A percentile compares a stretch with the other conserved stretches of the same genome.
Evolutionary conservation across 2,888 invertebrate genomes (phyloP).

Genomic region (Sisyra terminalis): DNA sequence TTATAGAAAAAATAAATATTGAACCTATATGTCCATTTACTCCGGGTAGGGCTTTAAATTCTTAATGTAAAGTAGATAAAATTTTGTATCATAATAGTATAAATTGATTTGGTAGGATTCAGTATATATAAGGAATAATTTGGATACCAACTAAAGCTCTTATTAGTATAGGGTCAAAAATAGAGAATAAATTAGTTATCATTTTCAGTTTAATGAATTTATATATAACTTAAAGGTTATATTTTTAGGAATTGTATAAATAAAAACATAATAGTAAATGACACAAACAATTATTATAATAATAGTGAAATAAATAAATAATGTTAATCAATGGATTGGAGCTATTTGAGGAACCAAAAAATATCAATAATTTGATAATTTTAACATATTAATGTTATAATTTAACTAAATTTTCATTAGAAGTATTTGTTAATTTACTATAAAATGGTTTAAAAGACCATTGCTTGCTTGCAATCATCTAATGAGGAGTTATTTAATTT

Average conservation of each 20-base stretch:
- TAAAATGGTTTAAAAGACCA: too few relatives aligned
- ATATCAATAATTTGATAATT: too few relatives aligned
- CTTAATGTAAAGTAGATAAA: slow-evolving; percentile 29
- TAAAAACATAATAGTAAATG: slow-evolving; percentile 33
- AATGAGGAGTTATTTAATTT: slow-evolving; percentile 32
- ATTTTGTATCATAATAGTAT: slow-evolving; percentile 32
- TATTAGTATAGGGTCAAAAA: slow-evolving; percentile 45
- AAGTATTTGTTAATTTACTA: too few relatives aligned
- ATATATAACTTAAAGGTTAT: slow-evolving; percentile 16
- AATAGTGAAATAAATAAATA: slow-evolving; percentile 25
- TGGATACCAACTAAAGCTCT: slow-evolving; percentile 34
- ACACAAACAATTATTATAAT: slow-evolving; percentile 33
- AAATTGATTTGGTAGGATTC: slow-evolving; percentile 35
- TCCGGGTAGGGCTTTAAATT: slow-evolving; percentile 39
- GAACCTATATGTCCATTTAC: slow-evolving; percentile 29
- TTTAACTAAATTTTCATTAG: too few relatives aligned
- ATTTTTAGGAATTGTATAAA: slow-evolving; percentile 18
- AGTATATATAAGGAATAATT: slow-evolving; percentile 34
- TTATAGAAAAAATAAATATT: slow-evolving; percentile 35
- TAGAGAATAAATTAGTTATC: slow-evolving; percentile 50
- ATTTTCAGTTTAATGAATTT: slow-evolving; percentile 34
- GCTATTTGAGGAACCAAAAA: slow-evolving; percentile 54
- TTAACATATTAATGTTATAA: background rate
- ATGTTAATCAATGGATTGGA: slow-evolving; percentile 34
- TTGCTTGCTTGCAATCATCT: slow-evolving; percentile 52